A percentile compares a stretch with the other conserved stretches of the same genome.
phyloP scores from a whole-genome alignment of 2,113 vertebrate species.

The Porphyrio hochstetteri region DNA sequence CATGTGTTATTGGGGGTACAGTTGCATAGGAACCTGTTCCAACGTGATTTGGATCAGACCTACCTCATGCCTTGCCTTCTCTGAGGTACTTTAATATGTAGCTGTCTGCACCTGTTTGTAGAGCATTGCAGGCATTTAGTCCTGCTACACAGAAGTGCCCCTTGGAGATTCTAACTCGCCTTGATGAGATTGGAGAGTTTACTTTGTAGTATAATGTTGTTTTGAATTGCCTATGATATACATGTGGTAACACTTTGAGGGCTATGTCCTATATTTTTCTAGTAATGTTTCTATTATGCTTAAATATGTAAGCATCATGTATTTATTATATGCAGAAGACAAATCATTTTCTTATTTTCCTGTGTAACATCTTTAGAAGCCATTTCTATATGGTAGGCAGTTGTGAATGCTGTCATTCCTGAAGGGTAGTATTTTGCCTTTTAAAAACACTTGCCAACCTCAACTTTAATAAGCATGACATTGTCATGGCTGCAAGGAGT shows the following conservation, averaged over 20 bases:
- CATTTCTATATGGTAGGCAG: background rate
- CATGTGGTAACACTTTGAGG: background rate
- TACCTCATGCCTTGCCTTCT: background rate
- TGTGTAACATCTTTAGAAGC: background rate
- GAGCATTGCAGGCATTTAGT: background rate
- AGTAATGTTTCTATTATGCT: background rate
- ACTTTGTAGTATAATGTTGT: background rate
- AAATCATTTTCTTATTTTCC: background rate
- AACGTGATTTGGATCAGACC: background rate
- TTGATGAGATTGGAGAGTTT: background rate
- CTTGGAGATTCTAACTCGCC: background rate
- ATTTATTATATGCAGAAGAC: too few species aligned
- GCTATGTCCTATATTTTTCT: background rate
- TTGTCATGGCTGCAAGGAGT: background rate
- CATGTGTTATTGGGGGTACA: accelerated
- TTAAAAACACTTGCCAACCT: background rate
- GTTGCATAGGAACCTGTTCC: background rate
- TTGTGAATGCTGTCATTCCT: background rate
- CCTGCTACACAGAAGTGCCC: background rate
- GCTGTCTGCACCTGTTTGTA: background rate
- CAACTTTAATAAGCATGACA: background rate
- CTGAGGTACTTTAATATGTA: background rate
- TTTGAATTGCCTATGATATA: background rate
- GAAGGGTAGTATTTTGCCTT: background rate
- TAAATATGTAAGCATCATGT: background rate